A percentile compares a stretch with the other conserved stretches of the same genome.
These are phyloP conservation scores for Pristionchus exspectatus DNA, from an alignment of 2,888 invertebrate species.

Conservation along the genomic window DNA sequence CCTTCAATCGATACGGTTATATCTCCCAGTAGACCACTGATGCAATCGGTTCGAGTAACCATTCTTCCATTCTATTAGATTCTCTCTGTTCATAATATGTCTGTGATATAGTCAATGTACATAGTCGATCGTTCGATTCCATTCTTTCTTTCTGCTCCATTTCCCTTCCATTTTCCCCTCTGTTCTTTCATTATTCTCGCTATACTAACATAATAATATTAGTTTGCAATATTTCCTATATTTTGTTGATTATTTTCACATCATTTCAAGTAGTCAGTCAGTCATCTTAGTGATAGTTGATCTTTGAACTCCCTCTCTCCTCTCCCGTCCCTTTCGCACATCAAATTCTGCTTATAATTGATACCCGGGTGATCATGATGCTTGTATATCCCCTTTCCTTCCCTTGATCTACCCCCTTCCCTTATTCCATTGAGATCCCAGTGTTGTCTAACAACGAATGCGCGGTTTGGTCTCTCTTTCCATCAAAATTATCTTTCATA, in stretches of 20 bases:
- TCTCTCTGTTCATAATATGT: slow-evolving; percentile 16
- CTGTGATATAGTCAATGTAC: slow-evolving; percentile 42
- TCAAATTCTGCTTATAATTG: slow-evolving; percentile 24
- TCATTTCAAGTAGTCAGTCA: slow-evolving; percentile 33
- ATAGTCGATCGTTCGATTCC: slow-evolving; percentile 31
- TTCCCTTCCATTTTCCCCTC: not conserved
- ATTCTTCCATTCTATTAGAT: not conserved
- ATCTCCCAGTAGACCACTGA: slow-evolving; percentile 2
- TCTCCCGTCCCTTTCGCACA: not conserved
- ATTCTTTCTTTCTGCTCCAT: not conserved
- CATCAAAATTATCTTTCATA: slow-evolving; percentile 30
- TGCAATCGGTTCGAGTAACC: slow-evolving; percentile 14
- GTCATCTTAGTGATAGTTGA: slow-evolving; percentile 25
- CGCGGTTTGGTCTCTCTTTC: slow-evolving; percentile 39
- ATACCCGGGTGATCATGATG: slow-evolving; percentile 16
- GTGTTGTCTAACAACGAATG: slow-evolving; percentile 48
- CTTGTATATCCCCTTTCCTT: slow-evolving; percentile 12
- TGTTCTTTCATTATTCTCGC: not conserved
- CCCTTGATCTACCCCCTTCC: slow-evolving; percentile 26
- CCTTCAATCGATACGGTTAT: slow-evolving; percentile 7
- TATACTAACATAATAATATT: slow-evolving; percentile 49
- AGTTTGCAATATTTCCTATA: slow-evolving; percentile 42
- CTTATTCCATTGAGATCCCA: slow-evolving; percentile 47
- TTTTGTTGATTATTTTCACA: slow-evolving; percentile 24
- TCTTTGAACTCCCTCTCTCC: slow-evolving; percentile 13